phyloP scores from a whole-genome alignment of 2,797 vertebrate genomes.

The Brotula barbata region DNA sequence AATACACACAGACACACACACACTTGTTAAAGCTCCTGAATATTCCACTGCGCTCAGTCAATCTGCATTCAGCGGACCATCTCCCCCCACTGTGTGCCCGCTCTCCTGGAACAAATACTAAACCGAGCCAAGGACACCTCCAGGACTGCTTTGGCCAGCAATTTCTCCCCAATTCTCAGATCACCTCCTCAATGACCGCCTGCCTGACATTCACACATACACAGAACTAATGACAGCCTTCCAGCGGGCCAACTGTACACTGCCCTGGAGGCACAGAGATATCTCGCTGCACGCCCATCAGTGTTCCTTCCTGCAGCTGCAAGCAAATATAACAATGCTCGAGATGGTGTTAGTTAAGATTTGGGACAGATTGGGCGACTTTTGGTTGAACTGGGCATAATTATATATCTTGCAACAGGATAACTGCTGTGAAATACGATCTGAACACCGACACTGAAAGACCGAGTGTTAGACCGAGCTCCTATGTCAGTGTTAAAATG shows the following conservation, averaged over 20 bases:
- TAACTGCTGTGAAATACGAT: constrained; percentile 11
- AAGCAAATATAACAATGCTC: constrained; percentile 51
- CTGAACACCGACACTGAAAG: background rate
- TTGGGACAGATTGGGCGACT: background rate
- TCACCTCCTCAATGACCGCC: constrained; percentile 58
- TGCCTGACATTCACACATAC: constrained; percentile 71
- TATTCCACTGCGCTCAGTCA: constrained; percentile 47
- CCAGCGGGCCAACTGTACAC: constrained; percentile 57
- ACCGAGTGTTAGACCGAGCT: constrained; percentile 18
- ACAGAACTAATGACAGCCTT: constrained; percentile 66
- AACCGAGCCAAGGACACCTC: constrained; percentile 80
- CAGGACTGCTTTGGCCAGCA: constrained; percentile 73
- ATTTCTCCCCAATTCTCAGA: constrained; percentile 68
- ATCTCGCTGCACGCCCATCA: constrained; percentile 46
- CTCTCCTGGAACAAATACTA: constrained; percentile 76
- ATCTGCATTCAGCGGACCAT: constrained; percentile 63
- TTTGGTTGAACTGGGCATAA: background rate
- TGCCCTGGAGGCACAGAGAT: constrained; percentile 51
- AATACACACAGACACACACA: constrained; percentile 11
- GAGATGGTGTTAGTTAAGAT: constrained; percentile 51
- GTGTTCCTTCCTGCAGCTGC: constrained; percentile 51
- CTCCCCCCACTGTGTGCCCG: constrained; percentile 57
- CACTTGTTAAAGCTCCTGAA: constrained; percentile 47
- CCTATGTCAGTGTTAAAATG: constrained; percentile 31
- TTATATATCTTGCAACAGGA: background rate